These are phyloP conservation scores for Drosophila demipolita DNA, from an alignment of 2,888 invertebrate genomes.

Conservation along the genomic window DNA sequence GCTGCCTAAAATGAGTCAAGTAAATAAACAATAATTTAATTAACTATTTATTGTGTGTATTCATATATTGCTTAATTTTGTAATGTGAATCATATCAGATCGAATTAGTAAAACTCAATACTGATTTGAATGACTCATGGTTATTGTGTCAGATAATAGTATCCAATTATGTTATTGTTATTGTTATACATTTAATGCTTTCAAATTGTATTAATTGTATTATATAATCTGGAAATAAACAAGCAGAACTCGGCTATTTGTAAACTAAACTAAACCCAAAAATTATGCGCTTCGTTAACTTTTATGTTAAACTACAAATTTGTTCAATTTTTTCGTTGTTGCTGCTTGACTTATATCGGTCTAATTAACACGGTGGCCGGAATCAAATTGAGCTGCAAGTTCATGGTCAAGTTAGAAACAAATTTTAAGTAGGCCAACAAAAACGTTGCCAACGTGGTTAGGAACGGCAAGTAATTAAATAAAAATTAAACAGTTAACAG, in stretches of 20 bases:
- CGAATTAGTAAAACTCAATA: neutral
- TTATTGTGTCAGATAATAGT: neutral
- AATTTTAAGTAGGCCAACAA: constrained; percentile 17
- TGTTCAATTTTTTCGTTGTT: constrained; percentile 11
- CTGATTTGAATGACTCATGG: constrained; percentile 14
- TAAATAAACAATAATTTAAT: neutral
- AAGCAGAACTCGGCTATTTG: neutral
- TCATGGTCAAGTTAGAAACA: constrained; percentile 71
- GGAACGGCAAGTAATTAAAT: constrained; percentile 11
- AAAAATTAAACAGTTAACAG: constrained; percentile 22
- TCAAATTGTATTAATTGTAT: neutral
- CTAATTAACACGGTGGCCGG: constrained; percentile 1
- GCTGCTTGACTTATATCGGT: constrained; percentile 12
- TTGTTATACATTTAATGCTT: constrained; percentile 6
- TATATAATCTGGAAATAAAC: constrained; percentile 5
- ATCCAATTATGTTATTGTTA: neutral
- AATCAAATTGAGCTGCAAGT: constrained; percentile 38
- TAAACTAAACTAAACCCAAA: neutral
- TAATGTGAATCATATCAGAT: constrained; percentile 1
- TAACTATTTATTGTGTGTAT: neutral
- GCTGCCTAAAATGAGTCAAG: constrained; percentile 85
- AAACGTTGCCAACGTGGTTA: constrained; percentile 15
- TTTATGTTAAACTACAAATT: constrained; percentile 14
- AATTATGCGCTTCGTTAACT: constrained; percentile 11
- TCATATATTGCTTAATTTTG: neutral